phyloP scores from a whole-genome alignment of 2,113 vertebrate species.

The human region DNA sequence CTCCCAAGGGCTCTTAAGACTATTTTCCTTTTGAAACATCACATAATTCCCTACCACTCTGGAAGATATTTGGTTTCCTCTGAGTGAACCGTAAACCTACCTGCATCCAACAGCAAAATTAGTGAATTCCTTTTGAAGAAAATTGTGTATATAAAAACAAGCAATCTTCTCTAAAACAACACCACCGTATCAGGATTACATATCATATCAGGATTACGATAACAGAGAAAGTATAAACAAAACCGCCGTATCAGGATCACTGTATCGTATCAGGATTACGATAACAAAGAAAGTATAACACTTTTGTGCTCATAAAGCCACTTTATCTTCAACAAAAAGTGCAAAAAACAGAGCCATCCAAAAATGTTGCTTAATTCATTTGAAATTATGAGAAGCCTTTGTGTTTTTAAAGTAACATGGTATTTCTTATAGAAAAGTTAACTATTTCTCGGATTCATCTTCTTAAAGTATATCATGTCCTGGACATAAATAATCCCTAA shows the following conservation, averaged over 20 bases:
- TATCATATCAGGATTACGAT: neutral
- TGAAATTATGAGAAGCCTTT: neutral
- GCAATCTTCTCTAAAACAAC: neutral
- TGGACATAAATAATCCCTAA: neutral
- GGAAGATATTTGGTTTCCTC: neutral
- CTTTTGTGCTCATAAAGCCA: neutral
- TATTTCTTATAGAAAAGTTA: conserved; percentile 29
- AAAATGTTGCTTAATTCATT: neutral
- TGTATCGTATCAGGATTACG: too few relatives aligned
- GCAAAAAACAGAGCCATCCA: neutral
- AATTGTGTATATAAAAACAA: neutral
- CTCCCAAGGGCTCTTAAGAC: neutral
- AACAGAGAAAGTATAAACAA: too few relatives aligned
- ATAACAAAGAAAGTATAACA: neutral
- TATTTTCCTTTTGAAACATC: neutral
- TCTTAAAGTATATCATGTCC: neutral
- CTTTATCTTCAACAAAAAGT: neutral
- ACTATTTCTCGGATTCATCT: neutral
- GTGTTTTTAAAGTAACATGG: neutral
- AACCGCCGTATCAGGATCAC: too few relatives aligned
- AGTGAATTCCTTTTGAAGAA: neutral
- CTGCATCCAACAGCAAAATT: neutral
- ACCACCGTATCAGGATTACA: too few relatives aligned
- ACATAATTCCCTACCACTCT: neutral
- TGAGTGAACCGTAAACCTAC: neutral